phyloP scores from a whole-genome alignment of 2,797 vertebrate genomes.

The Enteromius trimaculatus region DNA sequence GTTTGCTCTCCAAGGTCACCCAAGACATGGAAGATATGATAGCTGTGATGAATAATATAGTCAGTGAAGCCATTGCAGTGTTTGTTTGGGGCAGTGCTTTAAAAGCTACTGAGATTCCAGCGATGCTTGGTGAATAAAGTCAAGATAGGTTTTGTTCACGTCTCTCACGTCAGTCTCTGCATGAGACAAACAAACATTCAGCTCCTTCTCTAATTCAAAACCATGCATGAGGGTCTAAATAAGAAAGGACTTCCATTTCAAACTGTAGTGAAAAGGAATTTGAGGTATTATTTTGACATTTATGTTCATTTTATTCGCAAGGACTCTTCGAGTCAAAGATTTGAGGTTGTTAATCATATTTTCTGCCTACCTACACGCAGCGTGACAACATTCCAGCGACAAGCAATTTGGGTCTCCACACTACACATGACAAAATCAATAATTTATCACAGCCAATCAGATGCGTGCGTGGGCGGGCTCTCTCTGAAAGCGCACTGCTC shows the following conservation, averaged over 20 bases:
- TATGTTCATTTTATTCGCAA: not conserved
- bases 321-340: not conserved
- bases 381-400: too few relatives aligned
- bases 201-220: not conserved
- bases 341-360: not conserved
- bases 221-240: not conserved
- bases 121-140: constrained; percentile 19
- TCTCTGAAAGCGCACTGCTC: too few relatives aligned
- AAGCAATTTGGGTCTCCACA: too few relatives aligned
- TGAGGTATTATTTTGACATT: not conserved
- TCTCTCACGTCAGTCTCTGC: constrained; percentile 8
- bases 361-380: not conserved
- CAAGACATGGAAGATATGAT: constrained; percentile 43
- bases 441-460: too few relatives aligned
- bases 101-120: constrained; percentile 26
- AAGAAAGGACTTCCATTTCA: not conserved
- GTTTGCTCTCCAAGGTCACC: constrained; percentile 51
- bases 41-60: constrained; percentile 54
- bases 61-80: constrained; percentile 21
- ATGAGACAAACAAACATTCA: constrained; percentile 27
- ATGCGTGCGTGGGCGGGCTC: too few relatives aligned
- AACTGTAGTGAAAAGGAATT: not conserved
- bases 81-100: constrained; percentile 4
- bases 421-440: too few relatives aligned
- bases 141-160: constrained; percentile 14